Conservation (phyloP, 1,140 invertebrate species). For the Drosophila oshimai region DNA sequence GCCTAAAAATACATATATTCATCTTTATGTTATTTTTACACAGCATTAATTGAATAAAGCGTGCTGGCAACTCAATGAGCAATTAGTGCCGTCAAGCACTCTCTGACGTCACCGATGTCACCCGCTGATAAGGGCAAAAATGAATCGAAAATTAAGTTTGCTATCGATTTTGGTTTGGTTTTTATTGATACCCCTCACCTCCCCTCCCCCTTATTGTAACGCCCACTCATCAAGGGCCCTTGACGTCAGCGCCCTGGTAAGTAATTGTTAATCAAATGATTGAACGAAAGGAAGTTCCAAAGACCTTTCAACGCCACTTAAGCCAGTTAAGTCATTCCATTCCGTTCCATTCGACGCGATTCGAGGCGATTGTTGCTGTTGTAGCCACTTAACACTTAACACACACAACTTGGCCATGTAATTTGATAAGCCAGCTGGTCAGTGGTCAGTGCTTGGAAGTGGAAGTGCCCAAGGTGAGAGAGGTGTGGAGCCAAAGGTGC, state of each 20-base stretch:
- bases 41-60: constrained; percentile 66
- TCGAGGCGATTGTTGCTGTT: background rate
- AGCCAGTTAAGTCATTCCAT: constrained; percentile 29
- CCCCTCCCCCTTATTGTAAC: background rate
- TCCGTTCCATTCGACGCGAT: background rate
- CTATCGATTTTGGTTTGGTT: constrained; percentile 68
- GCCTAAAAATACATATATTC: constrained; percentile 48
- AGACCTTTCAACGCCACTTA: constrained; percentile 67
- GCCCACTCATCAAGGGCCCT: constrained; percentile 1
- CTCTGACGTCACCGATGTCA: constrained; percentile 58
- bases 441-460: constrained; percentile 21
- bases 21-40: constrained; percentile 54
- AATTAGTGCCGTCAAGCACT: constrained; percentile 38
- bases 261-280: constrained; percentile 78
- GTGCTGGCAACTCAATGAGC: constrained; percentile 60
- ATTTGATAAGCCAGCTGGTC: constrained; percentile 68
- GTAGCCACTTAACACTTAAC: constrained; percentile 32
- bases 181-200: too few relatives aligned
- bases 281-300: constrained; percentile 52
- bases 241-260: constrained; percentile 60
- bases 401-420: constrained; percentile 63
- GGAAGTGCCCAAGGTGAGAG: constrained; percentile 43
- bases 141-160: constrained; percentile 68
- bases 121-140: constrained; percentile 55
- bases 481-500: background rate